phyloP scores from a whole-genome alignment of 2,797 vertebrate genomes.

The Spheniscus humboldti region DNA sequence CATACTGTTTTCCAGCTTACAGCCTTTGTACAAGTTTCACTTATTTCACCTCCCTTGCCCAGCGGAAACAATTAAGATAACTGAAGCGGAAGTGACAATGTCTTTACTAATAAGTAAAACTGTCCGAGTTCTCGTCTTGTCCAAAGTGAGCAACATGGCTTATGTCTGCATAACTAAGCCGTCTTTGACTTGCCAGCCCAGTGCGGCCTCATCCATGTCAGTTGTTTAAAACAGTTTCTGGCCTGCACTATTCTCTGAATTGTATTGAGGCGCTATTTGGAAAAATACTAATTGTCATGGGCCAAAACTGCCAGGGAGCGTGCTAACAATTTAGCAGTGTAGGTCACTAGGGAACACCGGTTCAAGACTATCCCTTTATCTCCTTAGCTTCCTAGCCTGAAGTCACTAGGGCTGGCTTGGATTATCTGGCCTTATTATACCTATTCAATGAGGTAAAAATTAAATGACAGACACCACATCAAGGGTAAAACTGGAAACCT shows the following conservation, averaged over 20 bases:
- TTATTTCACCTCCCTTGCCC: not conserved
- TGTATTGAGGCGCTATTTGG: not conserved
- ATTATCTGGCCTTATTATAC: not conserved
- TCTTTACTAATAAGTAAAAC: not conserved
- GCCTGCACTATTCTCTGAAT: not conserved
- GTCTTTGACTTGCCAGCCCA: not conserved
- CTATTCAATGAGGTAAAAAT: not conserved
- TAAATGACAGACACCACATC: not conserved
- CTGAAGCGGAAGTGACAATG: not conserved
- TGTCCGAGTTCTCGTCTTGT: not conserved
- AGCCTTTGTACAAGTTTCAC: not conserved
- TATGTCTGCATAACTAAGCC: not conserved
- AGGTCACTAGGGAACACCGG: not conserved
- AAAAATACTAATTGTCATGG: not conserved
- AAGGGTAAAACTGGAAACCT: not conserved
- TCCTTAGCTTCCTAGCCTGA: not conserved
- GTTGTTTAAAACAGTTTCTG: not conserved
- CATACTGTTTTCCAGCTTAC: not conserved
- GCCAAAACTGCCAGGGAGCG: not conserved
- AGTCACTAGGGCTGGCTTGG: not conserved
- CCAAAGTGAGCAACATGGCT: not conserved
- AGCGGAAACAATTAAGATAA: not conserved
- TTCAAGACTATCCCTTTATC: not conserved
- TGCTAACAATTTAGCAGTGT: not conserved
- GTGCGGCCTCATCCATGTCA: not conserved